Base-by-base conservation (phyloP, 1,140 invertebrate genomes). In the Bombus soroeensis region DNA sequence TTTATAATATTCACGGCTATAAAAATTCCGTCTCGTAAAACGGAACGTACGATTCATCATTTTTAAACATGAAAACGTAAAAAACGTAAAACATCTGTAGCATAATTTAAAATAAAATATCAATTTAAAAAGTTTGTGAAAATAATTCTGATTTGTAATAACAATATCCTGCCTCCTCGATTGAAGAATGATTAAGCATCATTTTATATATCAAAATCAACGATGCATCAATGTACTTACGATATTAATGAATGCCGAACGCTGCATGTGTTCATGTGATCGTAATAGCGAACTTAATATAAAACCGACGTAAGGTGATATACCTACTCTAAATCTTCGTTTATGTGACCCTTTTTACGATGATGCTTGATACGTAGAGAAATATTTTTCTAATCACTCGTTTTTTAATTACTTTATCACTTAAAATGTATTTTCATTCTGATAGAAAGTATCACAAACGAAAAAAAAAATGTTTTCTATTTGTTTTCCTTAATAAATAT, bases 191-290 rank as follows among this genome's bases (percentile, higher is more conserved):
- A 53, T 80, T 76, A 59, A 88, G 72, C 32, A 80, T 76, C 70
- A 57, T 88, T 88, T 85, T 74, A 64, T 77, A 68, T 85, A 72
- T 68, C 83, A 74, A 77, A 81, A 87, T 81, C 84, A 79, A 85
- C 87, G 73, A 88, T 88, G 83, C 88, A 88, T 88, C 77, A 86
- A 88, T 88, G 88, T 89, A 89, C 88, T 89, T 89, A 89, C 87
- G 34, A 89, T 81, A 81, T 81, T 78, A 81, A 88, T 37, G 72
- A 89, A 64, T 83, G 74, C 59, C 84, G 88, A 89, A 77, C 47
- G 77, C 57, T 77, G 47, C 53, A 39, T 25, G 79, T 68, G 86
- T 74, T 84, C 86, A 68, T 62, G 82, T 78, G 66, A 84, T 85
- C 75, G 82, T 83, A 64, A 75, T 41, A 59, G 43, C 77, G 57